A percentile compares a stretch with the other conserved stretches of the same genome.
These are phyloP conservation scores for Gymnocephalus cernua DNA, from an alignment of 2,113 vertebrate species.

Conservation along the genomic window DNA sequence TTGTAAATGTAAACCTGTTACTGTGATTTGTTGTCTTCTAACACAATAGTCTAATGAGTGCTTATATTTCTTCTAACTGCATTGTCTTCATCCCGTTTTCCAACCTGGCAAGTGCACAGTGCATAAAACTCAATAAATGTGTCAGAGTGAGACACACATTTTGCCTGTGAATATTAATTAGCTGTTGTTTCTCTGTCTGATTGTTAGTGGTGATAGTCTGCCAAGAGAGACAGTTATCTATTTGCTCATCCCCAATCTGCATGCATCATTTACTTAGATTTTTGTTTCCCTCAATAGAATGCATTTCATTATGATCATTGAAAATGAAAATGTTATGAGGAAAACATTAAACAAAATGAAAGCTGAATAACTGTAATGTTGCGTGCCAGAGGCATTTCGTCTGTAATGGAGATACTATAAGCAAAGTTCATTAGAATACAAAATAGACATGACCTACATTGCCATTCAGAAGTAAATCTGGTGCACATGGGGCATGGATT, in stretches of 20 bases:
- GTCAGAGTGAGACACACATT: slow-evolving; percentile 67
- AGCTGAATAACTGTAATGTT: slow-evolving; percentile 38
- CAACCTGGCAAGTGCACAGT: slow-evolving; percentile 47
- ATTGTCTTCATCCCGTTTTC: slow-evolving; percentile 54
- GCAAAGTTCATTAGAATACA: slow-evolving; percentile 59
- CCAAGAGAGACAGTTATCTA: slow-evolving; percentile 65
- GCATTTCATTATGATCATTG: slow-evolving; percentile 46
- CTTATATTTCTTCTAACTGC: slow-evolving; percentile 11
- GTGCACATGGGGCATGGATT: slow-evolving; percentile 30
- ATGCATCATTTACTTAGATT: slow-evolving; percentile 68
- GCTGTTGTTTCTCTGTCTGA: slow-evolving; percentile 66
- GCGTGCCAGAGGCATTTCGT: slow-evolving; percentile 28
- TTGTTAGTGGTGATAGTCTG: slow-evolving; percentile 67
- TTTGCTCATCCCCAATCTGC: slow-evolving; percentile 52
- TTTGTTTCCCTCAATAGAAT: slow-evolving; percentile 45
- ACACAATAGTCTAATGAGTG: slow-evolving; percentile 19
- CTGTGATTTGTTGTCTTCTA: slow-evolving; percentile 29
- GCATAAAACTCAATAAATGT: slow-evolving; percentile 62
- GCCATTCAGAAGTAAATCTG: slow-evolving; percentile 48
- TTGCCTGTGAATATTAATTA: slow-evolving; percentile 78
- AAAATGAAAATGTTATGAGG: slow-evolving; percentile 43
- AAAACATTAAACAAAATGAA: slow-evolving; percentile 56
- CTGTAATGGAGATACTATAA: slow-evolving; percentile 38
- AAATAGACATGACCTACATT: slow-evolving; percentile 65
- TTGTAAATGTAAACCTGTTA: slow-evolving; percentile 35